These are phyloP conservation scores for Nycteola revayana DNA, from an alignment of 2,888 invertebrate species.

Conservation along the genomic window DNA sequence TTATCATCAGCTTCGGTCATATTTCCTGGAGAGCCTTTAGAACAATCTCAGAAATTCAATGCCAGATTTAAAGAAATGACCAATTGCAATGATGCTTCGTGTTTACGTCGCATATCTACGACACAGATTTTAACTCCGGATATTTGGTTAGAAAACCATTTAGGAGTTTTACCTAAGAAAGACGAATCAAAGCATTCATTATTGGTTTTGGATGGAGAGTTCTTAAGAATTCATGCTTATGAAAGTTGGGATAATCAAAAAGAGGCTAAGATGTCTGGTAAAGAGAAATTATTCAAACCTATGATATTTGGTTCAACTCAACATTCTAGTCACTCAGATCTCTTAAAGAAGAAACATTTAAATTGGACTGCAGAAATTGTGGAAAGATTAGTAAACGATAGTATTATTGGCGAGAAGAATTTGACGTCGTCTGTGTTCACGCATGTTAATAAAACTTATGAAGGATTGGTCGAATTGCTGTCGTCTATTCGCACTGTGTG, in stretches of 20 bases:
- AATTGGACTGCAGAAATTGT: slow-evolving; percentile 86
- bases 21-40: slow-evolving; percentile 85
- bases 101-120: slow-evolving; percentile 78
- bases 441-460: slow-evolving; percentile 86
- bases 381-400: slow-evolving; percentile 83
- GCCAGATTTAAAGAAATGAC: slow-evolving; percentile 81
- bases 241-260: slow-evolving; percentile 82
- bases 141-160: slow-evolving; percentile 84
- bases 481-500: slow-evolving; percentile 91
- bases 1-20: slow-evolving; percentile 89
- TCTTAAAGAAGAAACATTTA: slow-evolving; percentile 81
- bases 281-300: slow-evolving; percentile 68
- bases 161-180: slow-evolving; percentile 84
- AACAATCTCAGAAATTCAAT: slow-evolving; percentile 83
- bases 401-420: slow-evolving; percentile 84
- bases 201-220: slow-evolving; percentile 88
- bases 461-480: slow-evolving; percentile 87
- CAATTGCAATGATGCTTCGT: slow-evolving; percentile 81
- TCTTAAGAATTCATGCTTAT: slow-evolving; percentile 85
- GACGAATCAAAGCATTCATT: slow-evolving; percentile 87
- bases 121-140: slow-evolving; percentile 86
- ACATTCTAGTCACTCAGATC: slow-evolving; percentile 86
- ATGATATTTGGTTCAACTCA: slow-evolving; percentile 88
- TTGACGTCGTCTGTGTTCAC: slow-evolving; percentile 83
- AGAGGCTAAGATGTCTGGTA: slow-evolving; percentile 60